A percentile compares a stretch with the other conserved stretches of the same genome.
phyloP scores from a whole-genome alignment of 92 coral and sea anemone species.

The Epizoanthus rinbou region DNA sequence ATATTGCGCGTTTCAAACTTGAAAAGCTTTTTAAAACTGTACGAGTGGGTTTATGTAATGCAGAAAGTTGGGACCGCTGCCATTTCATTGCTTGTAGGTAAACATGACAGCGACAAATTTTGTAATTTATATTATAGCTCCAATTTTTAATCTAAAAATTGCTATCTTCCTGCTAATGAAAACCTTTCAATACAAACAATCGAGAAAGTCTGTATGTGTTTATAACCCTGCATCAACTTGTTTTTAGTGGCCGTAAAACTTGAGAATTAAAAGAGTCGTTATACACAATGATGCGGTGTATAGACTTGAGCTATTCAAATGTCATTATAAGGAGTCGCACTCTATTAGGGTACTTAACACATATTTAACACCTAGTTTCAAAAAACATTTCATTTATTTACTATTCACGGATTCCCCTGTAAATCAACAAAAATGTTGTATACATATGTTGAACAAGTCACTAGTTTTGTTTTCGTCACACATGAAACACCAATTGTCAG shows the following conservation, averaged over 20 bases:
- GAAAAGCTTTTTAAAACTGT: too few species aligned
- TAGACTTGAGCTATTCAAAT: not conserved
- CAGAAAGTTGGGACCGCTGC: too few species aligned
- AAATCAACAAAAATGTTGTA: too few species aligned
- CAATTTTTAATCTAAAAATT: not conserved
- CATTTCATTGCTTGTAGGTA: not conserved
- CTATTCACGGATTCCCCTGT: not conserved
- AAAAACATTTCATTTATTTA: not conserved
- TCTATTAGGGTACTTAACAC: conserved; percentile 21
- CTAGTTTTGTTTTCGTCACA: too few species aligned
- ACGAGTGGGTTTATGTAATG: too few species aligned
- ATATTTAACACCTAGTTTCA: conserved; percentile 11
- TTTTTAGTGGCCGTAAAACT: not conserved
- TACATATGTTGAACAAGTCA: too few species aligned
- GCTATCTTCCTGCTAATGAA: not conserved
- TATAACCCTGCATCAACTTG: not conserved
- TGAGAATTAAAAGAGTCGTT: not conserved
- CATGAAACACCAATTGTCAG: too few species aligned
- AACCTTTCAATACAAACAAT: not conserved
- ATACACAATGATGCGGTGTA: not conserved
- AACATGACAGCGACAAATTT: not conserved
- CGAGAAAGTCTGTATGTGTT: not conserved
- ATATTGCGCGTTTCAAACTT: too few species aligned
- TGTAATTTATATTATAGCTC: too few species aligned
- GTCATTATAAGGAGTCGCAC: not conserved